These are phyloP conservation scores for Anser brachyrhynchus DNA, from an alignment of 2,113 vertebrate genomes.

Conservation along the genomic window DNA sequence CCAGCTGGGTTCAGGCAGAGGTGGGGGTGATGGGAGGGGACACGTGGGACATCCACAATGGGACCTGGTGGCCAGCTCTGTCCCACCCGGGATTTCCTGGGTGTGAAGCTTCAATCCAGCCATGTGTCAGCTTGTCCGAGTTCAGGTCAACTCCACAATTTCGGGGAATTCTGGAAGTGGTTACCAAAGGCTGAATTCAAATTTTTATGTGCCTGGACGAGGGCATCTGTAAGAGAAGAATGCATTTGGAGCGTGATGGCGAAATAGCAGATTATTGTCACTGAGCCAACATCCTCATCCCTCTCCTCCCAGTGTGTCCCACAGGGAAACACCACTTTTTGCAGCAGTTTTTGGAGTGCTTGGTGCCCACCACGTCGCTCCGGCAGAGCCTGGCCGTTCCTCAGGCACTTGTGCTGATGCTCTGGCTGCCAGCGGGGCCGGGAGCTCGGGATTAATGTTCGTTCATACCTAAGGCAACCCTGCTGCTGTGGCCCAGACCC, in stretches of 20 bases:
- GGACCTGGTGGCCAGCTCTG: background rate
- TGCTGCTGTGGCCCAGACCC: too few relatives aligned
- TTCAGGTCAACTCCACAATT: background rate
- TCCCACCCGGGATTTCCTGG: background rate
- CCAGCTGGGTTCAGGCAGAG: background rate
- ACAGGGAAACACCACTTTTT: background rate
- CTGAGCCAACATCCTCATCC: rapidly evolving
- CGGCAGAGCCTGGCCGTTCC: background rate
- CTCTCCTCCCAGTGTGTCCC: background rate
- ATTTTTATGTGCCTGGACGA: rapidly evolving
- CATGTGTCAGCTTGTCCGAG: rapidly evolving
- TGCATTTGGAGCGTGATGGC: background rate
- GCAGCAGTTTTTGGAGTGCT: background rate
- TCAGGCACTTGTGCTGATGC: background rate
- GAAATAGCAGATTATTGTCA: background rate
- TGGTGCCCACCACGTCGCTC: background rate
- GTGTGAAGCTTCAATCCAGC: background rate
- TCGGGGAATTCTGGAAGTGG: background rate
- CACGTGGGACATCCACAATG: rapidly evolving
- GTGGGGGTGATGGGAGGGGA: rapidly evolving
- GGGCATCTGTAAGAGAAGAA: too few relatives aligned
- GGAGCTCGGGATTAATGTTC: too few relatives aligned
- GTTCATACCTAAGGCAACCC: too few relatives aligned
- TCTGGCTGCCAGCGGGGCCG: too few relatives aligned
- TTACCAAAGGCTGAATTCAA: background rate